Base-by-base conservation (phyloP, 2,113 vertebrate genomes). In the Brachyhypopomus occidentalis region DNA sequence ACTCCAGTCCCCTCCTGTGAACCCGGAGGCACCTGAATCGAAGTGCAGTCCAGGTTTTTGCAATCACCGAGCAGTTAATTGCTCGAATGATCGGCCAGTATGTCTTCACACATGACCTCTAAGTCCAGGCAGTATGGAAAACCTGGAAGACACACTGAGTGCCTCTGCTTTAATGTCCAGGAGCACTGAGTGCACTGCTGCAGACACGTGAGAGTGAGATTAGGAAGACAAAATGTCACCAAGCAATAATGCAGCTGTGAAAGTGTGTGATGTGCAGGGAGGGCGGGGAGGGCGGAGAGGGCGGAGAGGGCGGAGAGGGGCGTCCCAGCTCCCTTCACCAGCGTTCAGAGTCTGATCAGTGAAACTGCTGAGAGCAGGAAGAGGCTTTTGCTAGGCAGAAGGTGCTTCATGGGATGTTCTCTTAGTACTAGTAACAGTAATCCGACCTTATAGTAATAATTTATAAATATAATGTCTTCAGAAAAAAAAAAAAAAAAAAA, bases 251-350 rank as follows among this genome's bases (percentile, higher is more conserved):
- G 25, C 19, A 84, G 76, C 84, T 88, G 81, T 87, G 88, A 71
- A 86, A 84, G 79, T 56, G 81, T 81, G 79, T 88, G 88, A 86
- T 89, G 85, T n/a, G n/a, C n/a, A n/a, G n/a, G n/a, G n/a, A n/a
- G n/a, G n/a, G n/a, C n/a, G n/a, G n/a, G n/a, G n/a, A n/a, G n/a
- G n/a, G n/a, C n/a, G n/a, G n/a, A n/a, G n/a, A n/a, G n/a, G n/a
- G n/a, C n/a, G n/a, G n/a, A n/a, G n/a, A n/a, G n/a, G n/a, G n/a
- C n/a, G n/a, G n/a, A n/a, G n/a, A n/a, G n/a, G n/a, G n/a, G n/a
- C n/a, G n/a, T n/a, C n/a, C n/a, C n/a, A n/a, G n/a, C n/a, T n/a
- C n/a, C n/a, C n/a, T n/a, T n/a, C n/a, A n/a, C n/a, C n/a, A n/a
- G n/a, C n/a, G 80, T 72, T 69, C 66, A 23, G n/a, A 36, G 30